phyloP scores from a whole-genome alignment of 2,888 invertebrate genomes.

The Cephus rjabovi region DNA sequence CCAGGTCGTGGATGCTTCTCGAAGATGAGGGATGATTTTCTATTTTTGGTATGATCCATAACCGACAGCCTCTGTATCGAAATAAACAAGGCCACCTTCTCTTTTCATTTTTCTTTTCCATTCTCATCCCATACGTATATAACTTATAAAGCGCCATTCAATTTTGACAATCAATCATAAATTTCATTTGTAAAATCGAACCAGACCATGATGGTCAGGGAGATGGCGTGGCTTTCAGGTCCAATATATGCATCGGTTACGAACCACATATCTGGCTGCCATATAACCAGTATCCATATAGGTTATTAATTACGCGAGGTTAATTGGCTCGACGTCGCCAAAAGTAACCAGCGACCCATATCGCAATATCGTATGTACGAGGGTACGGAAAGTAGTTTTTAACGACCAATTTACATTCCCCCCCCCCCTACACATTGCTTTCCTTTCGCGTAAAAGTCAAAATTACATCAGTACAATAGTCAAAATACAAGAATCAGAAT shows the following conservation, averaged over 20 bases:
- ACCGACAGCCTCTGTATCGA: neutral
- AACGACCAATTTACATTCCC: neutral
- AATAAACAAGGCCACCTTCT: neutral
- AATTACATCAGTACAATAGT: neutral
- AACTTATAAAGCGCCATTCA: neutral
- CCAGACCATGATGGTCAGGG: neutral
- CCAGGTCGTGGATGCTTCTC: neutral
- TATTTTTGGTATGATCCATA: neutral
- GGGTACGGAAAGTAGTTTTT: neutral
- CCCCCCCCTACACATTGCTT: neutral
- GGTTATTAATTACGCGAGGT: slow-evolving; percentile 47
- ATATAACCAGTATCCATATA: slow-evolving; percentile 19
- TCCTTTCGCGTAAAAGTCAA: neutral
- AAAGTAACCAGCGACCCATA: slow-evolving; percentile 27
- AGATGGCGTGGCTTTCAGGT: neutral
- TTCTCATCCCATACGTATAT: neutral
- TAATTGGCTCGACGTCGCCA: slow-evolving; percentile 42
- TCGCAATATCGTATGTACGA: neutral
- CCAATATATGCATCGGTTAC: neutral
- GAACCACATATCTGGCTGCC: neutral
- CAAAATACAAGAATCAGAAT: neutral
- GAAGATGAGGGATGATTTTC: neutral
- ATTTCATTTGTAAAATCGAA: slow-evolving; percentile 21
- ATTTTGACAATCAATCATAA: slow-evolving; percentile 27
- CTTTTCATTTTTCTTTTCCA: neutral